A percentile compares a stretch with the other conserved stretches of the same genome.
Conservation (phyloP, 2,888 invertebrate genomes). For the Andrena fulva region DNA sequence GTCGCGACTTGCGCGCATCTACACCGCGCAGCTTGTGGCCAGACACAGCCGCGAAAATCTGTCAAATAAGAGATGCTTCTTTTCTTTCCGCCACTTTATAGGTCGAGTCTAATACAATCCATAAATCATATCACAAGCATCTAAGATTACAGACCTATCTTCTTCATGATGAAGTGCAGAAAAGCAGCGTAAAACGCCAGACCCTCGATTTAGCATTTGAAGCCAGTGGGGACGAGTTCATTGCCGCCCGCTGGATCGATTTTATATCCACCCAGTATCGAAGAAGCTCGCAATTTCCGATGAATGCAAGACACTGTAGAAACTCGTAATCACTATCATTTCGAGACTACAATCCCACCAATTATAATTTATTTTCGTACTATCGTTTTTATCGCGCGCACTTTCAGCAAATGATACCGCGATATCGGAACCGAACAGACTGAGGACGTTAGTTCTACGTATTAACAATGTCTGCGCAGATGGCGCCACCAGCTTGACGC, state of each 20-base stretch:
- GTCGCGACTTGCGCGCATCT: neutral
- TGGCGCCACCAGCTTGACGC: neutral
- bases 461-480: neutral
- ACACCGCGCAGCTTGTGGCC: neutral
- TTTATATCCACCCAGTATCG: neutral
- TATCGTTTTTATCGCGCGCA: neutral
- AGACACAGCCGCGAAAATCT: neutral
- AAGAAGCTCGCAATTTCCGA: neutral
- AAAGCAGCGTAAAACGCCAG: too few species aligned
- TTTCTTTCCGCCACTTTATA: neutral
- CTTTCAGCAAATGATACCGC: neutral
- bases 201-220: too few species aligned
- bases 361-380: neutral
- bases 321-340: neutral
- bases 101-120: neutral
- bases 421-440: slow-evolving; percentile 12
- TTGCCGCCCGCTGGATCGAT: neutral
- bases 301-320: neutral
- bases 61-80: neutral
- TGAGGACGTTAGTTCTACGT: neutral
- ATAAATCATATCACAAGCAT: neutral
- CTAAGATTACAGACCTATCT: too few species aligned
- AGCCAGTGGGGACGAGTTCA: too few species aligned
- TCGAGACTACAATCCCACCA: neutral
- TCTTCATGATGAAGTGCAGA: too few species aligned